Evolutionary conservation across 1,140 invertebrate species (phyloP), one percentile per base, ranked within the genome.

Genomic region (Periplaneta americana): DNA sequence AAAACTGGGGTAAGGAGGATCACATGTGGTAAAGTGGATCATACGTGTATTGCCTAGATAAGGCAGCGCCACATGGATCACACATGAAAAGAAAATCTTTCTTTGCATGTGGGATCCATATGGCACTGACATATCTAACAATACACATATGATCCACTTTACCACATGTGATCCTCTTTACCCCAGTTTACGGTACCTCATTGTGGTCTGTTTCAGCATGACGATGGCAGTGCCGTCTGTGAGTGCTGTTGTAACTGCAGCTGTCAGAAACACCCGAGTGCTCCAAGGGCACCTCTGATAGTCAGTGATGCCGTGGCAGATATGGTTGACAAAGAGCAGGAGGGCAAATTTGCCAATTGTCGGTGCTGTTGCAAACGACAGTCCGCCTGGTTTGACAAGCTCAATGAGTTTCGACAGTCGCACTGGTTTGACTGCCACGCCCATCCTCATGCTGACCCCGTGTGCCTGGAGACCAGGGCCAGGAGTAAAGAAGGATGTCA

Each of bases 361-460:
- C 32, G 17, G 34, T 75, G 33, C n/a, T 31, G 22, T 32, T 18
- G 34, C 18, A 18, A 34, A 39, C 33, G 18, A 34, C 2, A 22
- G 8, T 31, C 34, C 18, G 15, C 17, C 13, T 36, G 36, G 34
- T 36, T 36, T 28, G 35, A 78, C 17, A 34, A 34, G 28, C 10
- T 78, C 22, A 36, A 36, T 37, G n/a, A 78, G 6, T 78, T 39
- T 28, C 76, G 76, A 34, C 35, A 78, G 76, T 36, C 22, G 31
- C 76, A 78, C 17, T 78, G 76, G 76, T 78, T 78, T 36, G 76
- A 78, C 31, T 78, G 76, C 76, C 76, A 78, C 15, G 34, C 76
- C 13, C 31, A 78, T 78, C 76, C 76, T 1, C 35, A 78, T 36
- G 15, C 22, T 1, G 22, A 15, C 39, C 5, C n/a, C n/a, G n/a